These are phyloP conservation scores for Porites lobata DNA, from an alignment of 92 coral and sea anemone genomes.

Conservation along the genomic window DNA sequence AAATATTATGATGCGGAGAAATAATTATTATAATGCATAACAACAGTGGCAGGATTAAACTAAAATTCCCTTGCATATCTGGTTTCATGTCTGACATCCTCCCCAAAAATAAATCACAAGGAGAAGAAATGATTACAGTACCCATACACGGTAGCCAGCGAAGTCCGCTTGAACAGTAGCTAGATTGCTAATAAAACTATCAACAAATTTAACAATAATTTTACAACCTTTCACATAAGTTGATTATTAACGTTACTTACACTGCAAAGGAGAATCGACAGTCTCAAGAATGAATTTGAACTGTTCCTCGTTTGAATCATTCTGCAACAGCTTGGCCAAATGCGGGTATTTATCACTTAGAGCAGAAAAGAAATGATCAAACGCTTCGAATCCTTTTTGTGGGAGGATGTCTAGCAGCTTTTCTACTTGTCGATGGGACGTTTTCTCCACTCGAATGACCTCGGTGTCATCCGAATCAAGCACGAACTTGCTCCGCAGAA, in stretches of 20 bases:
- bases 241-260: constrained; percentile 52
- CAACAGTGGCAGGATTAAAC: neutral
- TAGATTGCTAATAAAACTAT: neutral
- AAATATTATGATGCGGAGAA: neutral
- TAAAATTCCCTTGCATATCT: neutral
- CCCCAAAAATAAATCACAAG: neutral
- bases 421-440: constrained; percentile 78
- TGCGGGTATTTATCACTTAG: constrained; percentile 91
- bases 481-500: constrained; percentile 83
- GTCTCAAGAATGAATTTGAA: constrained; percentile 48
- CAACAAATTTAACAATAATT: no score
- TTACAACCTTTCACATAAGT: no score
- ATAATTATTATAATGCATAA: neutral
- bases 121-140: no score
- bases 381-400: constrained; percentile 87
- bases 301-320: constrained; percentile 67
- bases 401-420: constrained; percentile 92
- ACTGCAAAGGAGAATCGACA: constrained; percentile 81
- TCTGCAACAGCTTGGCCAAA: constrained; percentile 73
- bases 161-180: neutral
- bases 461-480: constrained; percentile 87
- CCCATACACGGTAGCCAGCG: no score
- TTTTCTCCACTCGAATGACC: constrained; percentile 71
- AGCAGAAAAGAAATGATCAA: constrained; percentile 72
- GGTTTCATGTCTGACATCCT: neutral